Base-by-base conservation (phyloP, 2,797 vertebrate genomes). In the Sebastes umbrosus region DNA sequence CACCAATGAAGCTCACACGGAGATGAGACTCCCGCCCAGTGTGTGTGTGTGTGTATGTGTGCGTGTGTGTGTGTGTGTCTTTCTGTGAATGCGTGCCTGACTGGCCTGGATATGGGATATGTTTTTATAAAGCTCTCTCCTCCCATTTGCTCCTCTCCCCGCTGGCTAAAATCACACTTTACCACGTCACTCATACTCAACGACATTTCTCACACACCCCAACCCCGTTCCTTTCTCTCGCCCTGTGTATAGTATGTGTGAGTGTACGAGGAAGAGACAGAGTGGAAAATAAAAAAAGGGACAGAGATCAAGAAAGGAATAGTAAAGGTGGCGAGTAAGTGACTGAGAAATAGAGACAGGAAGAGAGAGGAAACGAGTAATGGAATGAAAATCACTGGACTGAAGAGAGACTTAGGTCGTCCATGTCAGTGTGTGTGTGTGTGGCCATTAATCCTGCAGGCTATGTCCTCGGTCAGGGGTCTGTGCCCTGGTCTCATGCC, bases 1-100 rank as follows among this genome's bases (percentile, higher is more conserved):
- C 77, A 75, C 70, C 86, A 75, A 93, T 95, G 91, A 93, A 75
- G 87, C 90, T 94, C 93, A 93, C 73, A 58, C 31, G 7, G 69
- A 83, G 83, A 92, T 81, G 87, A 86, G 80, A 86, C 84, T 83
- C 66, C 86, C 18, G 9, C 81, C 79, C 87, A 68, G 73, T 70
- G 59, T 78, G 62, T 63, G 55, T 29, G 54, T 5, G 69, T 65
- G 64, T 32, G 43, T 73, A 27, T 74, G 72, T 64, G 59, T 69
- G 58, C 46, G 57, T 73, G 63, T 77, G 59, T 77, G 62, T 63
- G 58, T 79, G 63, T 79, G 69, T 58, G 60, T 64, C 43, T 85
- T 70, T 82, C 14, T 50, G 66, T 59, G 7, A 80, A 67, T 58
- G 68, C 8, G 10, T 66, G 70, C 10, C 55, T 73, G 36, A 72